These are phyloP conservation scores for Lampropteryx suffumata DNA, from an alignment of 2,888 invertebrate genomes.

Conservation along the genomic window DNA sequence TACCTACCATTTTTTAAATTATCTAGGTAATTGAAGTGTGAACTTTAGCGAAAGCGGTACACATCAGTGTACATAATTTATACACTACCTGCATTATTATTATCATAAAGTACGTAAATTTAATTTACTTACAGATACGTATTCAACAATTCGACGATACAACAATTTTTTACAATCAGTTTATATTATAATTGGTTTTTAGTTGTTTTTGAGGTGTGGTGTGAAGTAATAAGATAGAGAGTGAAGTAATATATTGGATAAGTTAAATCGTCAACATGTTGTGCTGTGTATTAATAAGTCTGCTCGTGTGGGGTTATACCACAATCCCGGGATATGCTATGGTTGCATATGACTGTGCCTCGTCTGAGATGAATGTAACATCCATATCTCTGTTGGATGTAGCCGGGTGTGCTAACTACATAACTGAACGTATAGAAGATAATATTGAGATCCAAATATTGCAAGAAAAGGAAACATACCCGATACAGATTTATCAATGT, in stretches of 20 bases:
- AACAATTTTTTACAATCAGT: too few species aligned
- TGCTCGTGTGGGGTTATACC: too few species aligned
- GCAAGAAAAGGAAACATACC: slow-evolving; percentile 6
- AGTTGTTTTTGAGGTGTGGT: too few species aligned
- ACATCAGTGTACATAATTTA: too few species aligned
- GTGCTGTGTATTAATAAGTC: too few species aligned
- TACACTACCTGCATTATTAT: too few species aligned
- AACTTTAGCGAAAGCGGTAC: neutral
- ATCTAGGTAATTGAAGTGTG: neutral
- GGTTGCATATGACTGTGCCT: slow-evolving; percentile 1
- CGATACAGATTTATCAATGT: neutral
- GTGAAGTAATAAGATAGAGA: too few species aligned
- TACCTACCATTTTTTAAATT: too few species aligned
- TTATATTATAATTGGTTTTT: too few species aligned
- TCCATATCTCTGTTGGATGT: neutral
- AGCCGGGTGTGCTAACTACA: neutral
- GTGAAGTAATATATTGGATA: too few species aligned
- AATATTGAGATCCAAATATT: slow-evolving; percentile 5
- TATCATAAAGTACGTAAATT: slow-evolving; percentile 5
- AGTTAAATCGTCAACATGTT: too few species aligned
- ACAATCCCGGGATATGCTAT: neutral
- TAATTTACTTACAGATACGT: slow-evolving; percentile 12
- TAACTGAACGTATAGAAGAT: slow-evolving; percentile 5
- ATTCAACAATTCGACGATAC: too few species aligned
- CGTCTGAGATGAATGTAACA: neutral